Conservation (phyloP, 2,888 invertebrate genomes). For the Camponotus fellah region DNA sequence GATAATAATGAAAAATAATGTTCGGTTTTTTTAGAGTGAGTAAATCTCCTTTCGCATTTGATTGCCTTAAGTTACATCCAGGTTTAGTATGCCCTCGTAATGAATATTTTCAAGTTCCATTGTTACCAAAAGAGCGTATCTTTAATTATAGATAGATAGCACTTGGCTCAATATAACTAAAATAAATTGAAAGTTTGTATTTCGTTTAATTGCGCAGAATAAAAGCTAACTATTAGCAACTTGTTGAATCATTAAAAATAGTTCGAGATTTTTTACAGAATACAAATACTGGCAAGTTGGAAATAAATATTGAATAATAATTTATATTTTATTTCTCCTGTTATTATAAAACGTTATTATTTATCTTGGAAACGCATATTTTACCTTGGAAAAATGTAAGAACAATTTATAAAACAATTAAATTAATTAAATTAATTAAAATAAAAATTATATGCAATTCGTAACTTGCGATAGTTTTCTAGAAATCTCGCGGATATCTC, state of each 20-base stretch:
- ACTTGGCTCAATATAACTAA: slow-evolving; percentile 24
- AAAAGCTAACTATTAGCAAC: slow-evolving; percentile 10
- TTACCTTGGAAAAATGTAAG: background rate
- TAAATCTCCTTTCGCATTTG: background rate
- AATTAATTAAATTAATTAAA: background rate
- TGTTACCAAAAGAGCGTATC: background rate
- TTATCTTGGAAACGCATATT: background rate
- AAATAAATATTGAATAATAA: slow-evolving; percentile 17
- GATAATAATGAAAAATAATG: background rate
- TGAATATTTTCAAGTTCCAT: slow-evolving; percentile 18
- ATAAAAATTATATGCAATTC: background rate
- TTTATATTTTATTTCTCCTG: background rate
- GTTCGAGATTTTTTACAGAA: slow-evolving; percentile 15
- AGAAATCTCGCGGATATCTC: background rate
- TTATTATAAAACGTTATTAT: background rate
- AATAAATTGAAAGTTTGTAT: slow-evolving; percentile 1
- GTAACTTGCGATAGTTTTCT: background rate
- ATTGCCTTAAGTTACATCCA: background rate
- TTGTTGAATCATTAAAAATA: slow-evolving; percentile 37
- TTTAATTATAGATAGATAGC: slow-evolving; percentile 33
- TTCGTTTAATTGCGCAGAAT: slow-evolving; percentile 17
- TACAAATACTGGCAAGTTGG: background rate
- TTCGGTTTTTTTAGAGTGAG: background rate
- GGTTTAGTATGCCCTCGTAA: background rate
- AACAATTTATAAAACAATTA: background rate